Percentiles rank a stretch among this genome's conserved stretches.
Conservation (phyloP, 2,113 vertebrate genomes). For the Perca flavescens region DNA sequence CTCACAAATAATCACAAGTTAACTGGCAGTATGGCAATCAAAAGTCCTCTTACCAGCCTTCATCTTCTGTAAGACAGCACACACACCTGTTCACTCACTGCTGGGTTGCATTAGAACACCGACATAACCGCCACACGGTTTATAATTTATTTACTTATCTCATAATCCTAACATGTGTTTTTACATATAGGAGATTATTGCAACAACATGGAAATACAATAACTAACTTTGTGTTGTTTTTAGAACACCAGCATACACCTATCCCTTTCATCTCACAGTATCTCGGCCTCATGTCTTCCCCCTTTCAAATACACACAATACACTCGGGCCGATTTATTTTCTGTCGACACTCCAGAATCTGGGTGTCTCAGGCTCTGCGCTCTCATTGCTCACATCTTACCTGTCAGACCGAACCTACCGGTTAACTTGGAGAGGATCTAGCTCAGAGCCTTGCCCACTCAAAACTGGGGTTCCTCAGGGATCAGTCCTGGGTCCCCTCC, state of each 20-base stretch:
- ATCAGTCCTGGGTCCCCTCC: too few relatives aligned
- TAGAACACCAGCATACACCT: not conserved
- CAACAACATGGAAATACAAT: not conserved
- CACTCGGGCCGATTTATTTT: not conserved
- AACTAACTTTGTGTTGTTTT: too few relatives aligned
- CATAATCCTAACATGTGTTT: not conserved
- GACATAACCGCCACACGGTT: not conserved
- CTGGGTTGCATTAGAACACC: not conserved
- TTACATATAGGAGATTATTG: too few relatives aligned
- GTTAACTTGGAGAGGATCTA: too few relatives aligned
- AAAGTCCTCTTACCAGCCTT: not conserved
- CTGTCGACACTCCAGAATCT: too few relatives aligned
- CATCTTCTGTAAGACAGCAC: not conserved
- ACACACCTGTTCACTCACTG: not conserved
- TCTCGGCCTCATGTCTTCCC: not conserved
- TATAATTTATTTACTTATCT: not conserved
- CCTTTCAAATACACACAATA: not conserved
- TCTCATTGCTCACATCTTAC: too few relatives aligned
- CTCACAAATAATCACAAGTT: slow-evolving; percentile 43
- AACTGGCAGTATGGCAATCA: slow-evolving; percentile 17
- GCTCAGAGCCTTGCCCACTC: too few relatives aligned
- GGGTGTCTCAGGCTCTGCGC: too few relatives aligned
- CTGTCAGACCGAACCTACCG: too few relatives aligned
- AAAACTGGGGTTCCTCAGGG: too few relatives aligned
- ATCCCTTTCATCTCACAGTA: not conserved